Evolutionary conservation across 2,797 vertebrate genomes (phyloP), one percentile per base, ranked within the genome.

Genomic region (Melopsittacus undulatus): DNA sequence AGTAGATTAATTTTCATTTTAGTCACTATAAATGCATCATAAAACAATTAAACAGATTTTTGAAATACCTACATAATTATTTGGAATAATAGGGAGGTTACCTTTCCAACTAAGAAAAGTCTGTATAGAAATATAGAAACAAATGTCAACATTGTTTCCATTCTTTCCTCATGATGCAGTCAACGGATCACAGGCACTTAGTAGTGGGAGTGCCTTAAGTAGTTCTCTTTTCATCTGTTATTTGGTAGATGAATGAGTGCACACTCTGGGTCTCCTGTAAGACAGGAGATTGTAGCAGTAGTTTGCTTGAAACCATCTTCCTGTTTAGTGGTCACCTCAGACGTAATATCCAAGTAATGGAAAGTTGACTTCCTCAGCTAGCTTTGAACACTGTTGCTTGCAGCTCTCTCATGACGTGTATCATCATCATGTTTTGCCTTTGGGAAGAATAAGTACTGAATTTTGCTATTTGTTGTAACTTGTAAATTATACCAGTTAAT

Each of bases 341-440:
- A 69, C 68, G 29, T 30, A 52, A 42, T 10, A 43, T 8, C 49
- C 13, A 3, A 12, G 27, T 51, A 62, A 26, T 13, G 15, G 34
- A 62, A 30, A 67, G 24, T 1, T 73, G 83, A 24, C 69, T 86
- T 36, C 57, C 78, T 79, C 24, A 57, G 17, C 49, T 84, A 36
- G 10, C n/a, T 38, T n/a, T 43, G 30, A 73, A 5, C 57, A 46
- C 52, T 0, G 0, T 78, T 89, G 18, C 42, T 80, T 3, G 1
- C 49, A 91, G 27, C 66, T 87, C 42, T 36, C 69, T 90, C 2
- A 0, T 59, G 42, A 36, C 38, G 4, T 19, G 11, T 42, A 45
- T 43, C 38, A 54, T 83, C 70, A n/a, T 40, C 8, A 4, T 67
- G 38, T 76, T 87, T 56, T 51, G 22, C 74, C 80, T 87, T 74